phyloP scores from a whole-genome alignment of 2,888 invertebrate species.

The Nemurella pictetii region DNA sequence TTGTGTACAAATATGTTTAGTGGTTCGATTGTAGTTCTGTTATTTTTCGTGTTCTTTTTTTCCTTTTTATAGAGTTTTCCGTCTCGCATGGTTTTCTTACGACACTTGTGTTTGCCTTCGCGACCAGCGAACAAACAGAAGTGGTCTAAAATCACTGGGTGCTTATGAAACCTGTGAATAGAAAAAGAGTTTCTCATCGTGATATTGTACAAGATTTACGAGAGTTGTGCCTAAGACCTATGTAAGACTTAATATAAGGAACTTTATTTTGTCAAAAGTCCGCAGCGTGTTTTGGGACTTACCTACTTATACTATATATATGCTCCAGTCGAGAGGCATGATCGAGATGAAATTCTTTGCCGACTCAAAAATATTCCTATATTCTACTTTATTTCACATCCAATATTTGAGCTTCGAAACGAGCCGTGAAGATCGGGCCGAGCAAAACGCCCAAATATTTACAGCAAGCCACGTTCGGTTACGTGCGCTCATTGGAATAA shows the following conservation, averaged over 20 bases:
- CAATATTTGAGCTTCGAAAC: background rate
- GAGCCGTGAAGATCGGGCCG: background rate
- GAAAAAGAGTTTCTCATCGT: no score
- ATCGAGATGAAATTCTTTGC: background rate
- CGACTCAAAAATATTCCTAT: background rate
- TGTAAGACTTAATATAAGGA: no score
- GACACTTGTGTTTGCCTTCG: background rate
- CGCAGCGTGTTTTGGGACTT: background rate
- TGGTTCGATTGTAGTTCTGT: background rate
- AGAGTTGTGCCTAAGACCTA: background rate
- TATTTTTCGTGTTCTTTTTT: background rate
- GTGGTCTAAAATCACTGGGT: background rate
- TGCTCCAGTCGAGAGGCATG: background rate
- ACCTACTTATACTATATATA: no score
- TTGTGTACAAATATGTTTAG: background rate
- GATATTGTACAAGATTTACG: background rate
- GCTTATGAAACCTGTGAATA: background rate
- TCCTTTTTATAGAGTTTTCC: background rate
- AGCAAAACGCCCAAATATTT: background rate
- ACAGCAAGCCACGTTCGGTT: background rate
- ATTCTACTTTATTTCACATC: background rate
- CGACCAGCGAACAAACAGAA: background rate
- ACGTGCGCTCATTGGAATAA: background rate
- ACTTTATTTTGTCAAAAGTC: background rate
- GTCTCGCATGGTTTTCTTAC: background rate